Base-by-base conservation (phyloP, 2,797 vertebrate species). In the Gymnopithys bicolor region DNA sequence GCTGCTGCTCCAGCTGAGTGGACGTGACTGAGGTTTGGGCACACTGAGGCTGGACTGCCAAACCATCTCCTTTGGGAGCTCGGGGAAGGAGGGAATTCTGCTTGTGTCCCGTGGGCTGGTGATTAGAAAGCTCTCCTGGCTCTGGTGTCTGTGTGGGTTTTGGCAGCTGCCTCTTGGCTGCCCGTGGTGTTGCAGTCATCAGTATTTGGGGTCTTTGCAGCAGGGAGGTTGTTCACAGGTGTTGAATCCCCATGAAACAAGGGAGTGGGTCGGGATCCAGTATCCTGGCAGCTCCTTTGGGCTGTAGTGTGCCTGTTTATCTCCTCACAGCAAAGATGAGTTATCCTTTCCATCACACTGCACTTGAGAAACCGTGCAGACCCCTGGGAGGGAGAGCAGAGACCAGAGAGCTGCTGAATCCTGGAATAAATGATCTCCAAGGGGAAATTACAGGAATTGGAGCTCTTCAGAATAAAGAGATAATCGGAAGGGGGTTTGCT, bases 1-100 rank as follows among this genome's bases (percentile, higher is more conserved):
- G 62, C 51, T 68, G 56, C 41, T 16, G 33, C 30, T 2, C 25
- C 5, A 6, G 35, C 52, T 68, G 56, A 30, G 46, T 0, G 0
- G 51, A 51, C 0, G 0, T 19, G 46, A 48, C n/a, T 66, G 74
- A 68, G 52, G 21, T 4, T 32, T 28, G 67, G 39, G 39, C 30
- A 0, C 21, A 5, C 30, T 9, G 11, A 78, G 90, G 73, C 43
- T 2, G 0, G 33, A 0, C 28, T 43, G 18, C 28, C 41, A 10
- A 43, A 45, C 19, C 0, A 0, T 45, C 48, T 19, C 39, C 69
- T 49, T 43, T 35, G 10, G 55, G 19, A 51, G 33, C n/a, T 45
- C 3, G 4, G 11, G 52, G 25, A 49, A 73, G 27, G 28, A 67
- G 45, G 5, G 19, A 28, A 14, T 68, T 87, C 80, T 77, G 8